These are phyloP conservation scores for Xenus cinereus DNA, from an alignment of 2,113 vertebrate genomes.

Conservation along the genomic window DNA sequence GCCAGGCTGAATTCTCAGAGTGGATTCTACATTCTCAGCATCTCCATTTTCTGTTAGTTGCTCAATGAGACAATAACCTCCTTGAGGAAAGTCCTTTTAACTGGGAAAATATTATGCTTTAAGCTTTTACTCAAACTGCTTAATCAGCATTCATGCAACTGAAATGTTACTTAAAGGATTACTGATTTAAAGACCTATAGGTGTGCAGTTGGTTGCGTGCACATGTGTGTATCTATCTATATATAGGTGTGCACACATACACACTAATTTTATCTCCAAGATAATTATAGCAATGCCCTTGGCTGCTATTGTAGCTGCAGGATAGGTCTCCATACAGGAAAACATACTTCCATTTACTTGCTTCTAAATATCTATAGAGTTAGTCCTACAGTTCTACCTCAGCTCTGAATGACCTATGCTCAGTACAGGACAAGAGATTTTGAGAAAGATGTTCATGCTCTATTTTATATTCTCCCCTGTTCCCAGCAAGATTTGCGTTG, in stretches of 20 bases:
- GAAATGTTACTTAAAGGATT: neutral
- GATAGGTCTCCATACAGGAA: neutral
- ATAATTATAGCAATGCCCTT: neutral
- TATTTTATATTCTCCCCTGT: neutral
- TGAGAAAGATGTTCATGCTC: neutral
- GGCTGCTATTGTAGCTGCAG: neutral
- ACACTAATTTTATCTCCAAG: neutral
- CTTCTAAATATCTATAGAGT: neutral
- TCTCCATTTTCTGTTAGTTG: conserved; percentile 29
- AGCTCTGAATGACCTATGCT: neutral
- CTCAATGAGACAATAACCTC: neutral
- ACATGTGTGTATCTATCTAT: neutral
- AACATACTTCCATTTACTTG: neutral
- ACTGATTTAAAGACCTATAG: neutral
- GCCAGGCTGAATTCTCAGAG: neutral
- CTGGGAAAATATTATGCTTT: neutral
- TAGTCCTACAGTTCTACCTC: neutral
- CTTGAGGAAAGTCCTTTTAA: conserved; percentile 12
- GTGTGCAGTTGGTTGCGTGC: neutral
- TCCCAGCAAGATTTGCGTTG: neutral
- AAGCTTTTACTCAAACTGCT: neutral
- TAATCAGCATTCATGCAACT: neutral
- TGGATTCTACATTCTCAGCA: neutral
- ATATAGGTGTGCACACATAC: neutral
- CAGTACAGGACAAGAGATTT: neutral